Evolutionary conservation across 2,797 vertebrate species (phyloP).

Genomic region (Agapornis canus): DNA sequence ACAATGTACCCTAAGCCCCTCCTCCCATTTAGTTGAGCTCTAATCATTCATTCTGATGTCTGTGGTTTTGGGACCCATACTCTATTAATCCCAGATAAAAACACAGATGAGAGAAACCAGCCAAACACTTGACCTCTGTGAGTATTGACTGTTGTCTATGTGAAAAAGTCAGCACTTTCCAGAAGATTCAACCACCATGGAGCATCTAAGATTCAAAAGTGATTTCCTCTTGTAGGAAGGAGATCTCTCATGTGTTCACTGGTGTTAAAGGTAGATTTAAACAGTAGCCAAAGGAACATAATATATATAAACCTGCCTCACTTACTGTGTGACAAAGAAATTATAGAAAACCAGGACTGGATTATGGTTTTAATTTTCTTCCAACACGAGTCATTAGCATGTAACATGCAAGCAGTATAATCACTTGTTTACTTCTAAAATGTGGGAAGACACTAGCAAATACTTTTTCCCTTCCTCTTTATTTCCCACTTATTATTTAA

Average conservation of each 20-base stretch:
- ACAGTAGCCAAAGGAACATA: background rate
- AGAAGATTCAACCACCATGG: background rate
- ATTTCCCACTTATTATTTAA: background rate
- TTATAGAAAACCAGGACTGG: background rate
- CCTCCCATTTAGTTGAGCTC: background rate
- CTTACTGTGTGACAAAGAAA: background rate
- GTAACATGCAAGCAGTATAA: background rate
- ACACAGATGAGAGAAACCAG: background rate
- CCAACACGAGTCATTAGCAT: background rate
- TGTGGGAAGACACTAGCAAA: background rate
- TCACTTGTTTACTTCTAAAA: background rate
- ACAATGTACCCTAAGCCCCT: background rate
- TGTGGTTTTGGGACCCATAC: background rate
- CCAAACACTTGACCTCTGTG: background rate
- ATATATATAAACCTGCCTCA: background rate
- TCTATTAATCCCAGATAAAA: background rate
- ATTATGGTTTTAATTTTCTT: background rate
- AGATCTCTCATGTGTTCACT: background rate
- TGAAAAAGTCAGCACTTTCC: background rate
- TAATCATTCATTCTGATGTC: background rate
- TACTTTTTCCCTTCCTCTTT: background rate
- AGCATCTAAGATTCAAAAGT: background rate
- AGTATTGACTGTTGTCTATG: background rate
- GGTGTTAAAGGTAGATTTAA: background rate
- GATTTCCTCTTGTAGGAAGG: background rate